phyloP scores from a whole-genome alignment of 2,888 invertebrate genomes.

The Amphipoea oculea region DNA sequence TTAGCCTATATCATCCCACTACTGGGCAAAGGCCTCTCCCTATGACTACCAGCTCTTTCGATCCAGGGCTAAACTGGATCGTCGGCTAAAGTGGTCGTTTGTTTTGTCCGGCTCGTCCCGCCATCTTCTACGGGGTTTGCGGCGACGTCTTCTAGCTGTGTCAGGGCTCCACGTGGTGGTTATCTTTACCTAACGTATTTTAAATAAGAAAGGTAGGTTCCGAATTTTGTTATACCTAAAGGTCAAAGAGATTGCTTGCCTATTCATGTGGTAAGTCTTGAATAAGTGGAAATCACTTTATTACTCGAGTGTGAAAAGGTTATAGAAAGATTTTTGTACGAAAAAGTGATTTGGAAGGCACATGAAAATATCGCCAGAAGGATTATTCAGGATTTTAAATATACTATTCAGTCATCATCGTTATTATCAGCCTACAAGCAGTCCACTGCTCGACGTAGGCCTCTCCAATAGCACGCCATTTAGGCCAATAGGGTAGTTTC shows the following conservation, averaged over 20 bases:
- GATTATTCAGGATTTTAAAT: background rate
- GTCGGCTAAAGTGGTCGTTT: too few species aligned
- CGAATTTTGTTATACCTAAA: background rate
- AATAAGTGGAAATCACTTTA: constrained; percentile 3
- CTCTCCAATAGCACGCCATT: background rate
- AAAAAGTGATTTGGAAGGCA: background rate
- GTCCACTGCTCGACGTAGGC: background rate
- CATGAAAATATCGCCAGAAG: background rate
- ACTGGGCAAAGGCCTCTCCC: too few species aligned
- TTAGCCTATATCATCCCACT: too few species aligned
- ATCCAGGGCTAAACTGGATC: too few species aligned
- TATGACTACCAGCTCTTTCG: too few species aligned
- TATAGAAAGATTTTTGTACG: background rate
- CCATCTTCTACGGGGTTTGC: too few species aligned
- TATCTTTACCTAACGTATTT: constrained; percentile 17
- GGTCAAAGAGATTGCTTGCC: constrained; percentile 7
- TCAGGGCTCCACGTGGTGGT: too few species aligned
- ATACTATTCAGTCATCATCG: background rate
- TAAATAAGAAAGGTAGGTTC: constrained; percentile 32
- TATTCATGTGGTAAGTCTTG: background rate
- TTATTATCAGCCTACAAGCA: background rate
- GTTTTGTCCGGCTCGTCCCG: too few species aligned
- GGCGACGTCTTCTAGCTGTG: too few species aligned
- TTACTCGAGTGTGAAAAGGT: background rate
- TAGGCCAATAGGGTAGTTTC: too few species aligned